These are phyloP conservation scores for Aphelenchoides avenae DNA, from an alignment of 1,140 invertebrate genomes.

Conservation along the genomic window DNA sequence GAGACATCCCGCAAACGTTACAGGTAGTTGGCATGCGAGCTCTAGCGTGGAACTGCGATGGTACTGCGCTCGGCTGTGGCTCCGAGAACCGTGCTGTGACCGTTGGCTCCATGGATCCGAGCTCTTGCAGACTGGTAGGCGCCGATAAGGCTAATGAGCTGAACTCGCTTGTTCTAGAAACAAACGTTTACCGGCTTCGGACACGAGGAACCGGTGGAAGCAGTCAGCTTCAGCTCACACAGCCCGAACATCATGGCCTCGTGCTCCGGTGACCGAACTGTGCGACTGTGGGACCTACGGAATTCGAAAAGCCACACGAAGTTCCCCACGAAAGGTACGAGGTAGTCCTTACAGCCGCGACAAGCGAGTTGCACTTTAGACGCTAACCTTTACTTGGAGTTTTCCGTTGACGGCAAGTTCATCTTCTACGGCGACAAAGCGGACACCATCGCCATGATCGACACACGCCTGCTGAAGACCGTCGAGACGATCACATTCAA, in stretches of 20 bases:
- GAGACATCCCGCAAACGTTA: no score
- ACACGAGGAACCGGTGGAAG: slow-evolving; percentile 38
- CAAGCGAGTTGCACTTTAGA: slow-evolving; percentile 29
- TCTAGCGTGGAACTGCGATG: slow-evolving; percentile 25
- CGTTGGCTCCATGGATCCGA: slow-evolving; percentile 29
- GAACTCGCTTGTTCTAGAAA: slow-evolving; percentile 15
- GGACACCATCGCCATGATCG: slow-evolving; percentile 21
- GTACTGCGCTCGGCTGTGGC: slow-evolving; percentile 25
- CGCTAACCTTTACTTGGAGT: slow-evolving; percentile 28
- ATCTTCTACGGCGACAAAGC: slow-evolving; percentile 25
- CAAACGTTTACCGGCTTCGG: slow-evolving; percentile 29
- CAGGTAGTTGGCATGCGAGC: neutral
- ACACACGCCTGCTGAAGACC: slow-evolving; percentile 15
- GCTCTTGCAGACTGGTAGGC: slow-evolving; percentile 27
- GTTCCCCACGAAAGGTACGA: slow-evolving; percentile 15
- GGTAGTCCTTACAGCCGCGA: neutral
- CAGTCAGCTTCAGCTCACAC: slow-evolving; percentile 27
- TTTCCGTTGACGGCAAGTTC: slow-evolving; percentile 24
- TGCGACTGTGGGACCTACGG: slow-evolving; percentile 40
- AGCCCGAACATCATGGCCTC: slow-evolving; percentile 31
- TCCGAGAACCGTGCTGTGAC: slow-evolving; percentile 32
- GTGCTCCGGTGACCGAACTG: slow-evolving; percentile 38
- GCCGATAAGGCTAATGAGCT: neutral
- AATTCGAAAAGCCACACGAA: slow-evolving; percentile 21
- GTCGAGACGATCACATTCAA: slow-evolving; percentile 6